Conservation (phyloP, 2,797 vertebrate species). For the Enteromius trimaculatus region DNA sequence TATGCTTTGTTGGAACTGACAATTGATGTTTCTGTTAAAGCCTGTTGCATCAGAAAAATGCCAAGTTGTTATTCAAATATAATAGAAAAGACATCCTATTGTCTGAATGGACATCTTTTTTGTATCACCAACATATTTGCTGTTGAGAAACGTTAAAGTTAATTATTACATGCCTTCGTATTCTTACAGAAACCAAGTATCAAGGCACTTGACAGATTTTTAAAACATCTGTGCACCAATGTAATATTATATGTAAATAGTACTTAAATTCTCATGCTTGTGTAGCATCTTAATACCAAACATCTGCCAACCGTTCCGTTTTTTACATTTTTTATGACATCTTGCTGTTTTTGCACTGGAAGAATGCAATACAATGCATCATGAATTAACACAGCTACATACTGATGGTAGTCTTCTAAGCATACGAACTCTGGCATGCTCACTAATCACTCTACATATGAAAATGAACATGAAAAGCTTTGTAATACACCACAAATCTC, state of each 20-base stretch:
- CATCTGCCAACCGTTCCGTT: not conserved
- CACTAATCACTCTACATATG: not conserved
- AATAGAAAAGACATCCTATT: not conserved
- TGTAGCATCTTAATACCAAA: not conserved
- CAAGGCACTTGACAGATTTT: not conserved
- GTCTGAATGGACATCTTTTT: not conserved
- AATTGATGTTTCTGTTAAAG: not conserved
- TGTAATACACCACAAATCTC: not conserved
- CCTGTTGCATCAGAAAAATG: not conserved
- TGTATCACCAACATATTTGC: not conserved
- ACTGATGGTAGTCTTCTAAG: not conserved
- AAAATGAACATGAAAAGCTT: conserved; percentile 30
- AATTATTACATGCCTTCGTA: not conserved
- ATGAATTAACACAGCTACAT: conserved; percentile 7
- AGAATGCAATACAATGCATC: not conserved
- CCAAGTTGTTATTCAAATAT: not conserved
- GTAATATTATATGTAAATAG: not conserved
- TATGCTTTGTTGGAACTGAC: conserved; percentile 17
- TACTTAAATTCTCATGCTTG: not conserved
- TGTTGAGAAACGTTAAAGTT: not conserved
- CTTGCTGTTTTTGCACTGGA: not conserved
- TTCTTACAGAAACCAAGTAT: not conserved
- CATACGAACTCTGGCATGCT: conserved; percentile 7
- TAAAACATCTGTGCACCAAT: not conserved
- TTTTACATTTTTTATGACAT: not conserved